A percentile compares a stretch with the other conserved stretches of the same genome.
Conservation (phyloP, 2,888 invertebrate genomes). For the Norana najaformis region DNA sequence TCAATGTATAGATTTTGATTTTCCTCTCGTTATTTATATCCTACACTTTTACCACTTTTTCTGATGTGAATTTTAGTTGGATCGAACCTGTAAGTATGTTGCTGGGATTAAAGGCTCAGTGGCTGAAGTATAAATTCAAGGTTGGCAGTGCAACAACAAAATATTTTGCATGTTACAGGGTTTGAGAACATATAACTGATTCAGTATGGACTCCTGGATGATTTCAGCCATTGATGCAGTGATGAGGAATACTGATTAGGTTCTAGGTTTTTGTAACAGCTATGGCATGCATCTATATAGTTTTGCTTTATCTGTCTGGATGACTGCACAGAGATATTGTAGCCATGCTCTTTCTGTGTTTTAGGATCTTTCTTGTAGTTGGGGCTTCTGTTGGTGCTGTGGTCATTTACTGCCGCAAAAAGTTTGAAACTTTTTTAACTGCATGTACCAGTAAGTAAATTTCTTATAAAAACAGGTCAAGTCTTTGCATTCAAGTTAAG, state of each 20-base stretch:
- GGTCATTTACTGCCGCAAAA: neutral
- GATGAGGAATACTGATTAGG: neutral
- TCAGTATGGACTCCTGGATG: neutral
- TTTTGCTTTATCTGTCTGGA: neutral
- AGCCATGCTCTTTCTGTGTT: neutral
- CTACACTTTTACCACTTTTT: no score
- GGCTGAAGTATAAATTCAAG: no score
- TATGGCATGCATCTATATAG: neutral
- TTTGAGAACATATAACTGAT: neutral
- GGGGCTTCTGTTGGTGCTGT: neutral
- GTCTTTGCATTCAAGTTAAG: neutral
- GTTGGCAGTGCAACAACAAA: no score
- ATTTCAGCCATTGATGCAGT: neutral
- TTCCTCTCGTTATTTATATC: no score
- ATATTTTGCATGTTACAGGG: neutral
- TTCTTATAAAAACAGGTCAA: neutral
- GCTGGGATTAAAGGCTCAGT: no score
- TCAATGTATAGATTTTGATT: no score
- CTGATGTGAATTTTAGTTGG: no score
- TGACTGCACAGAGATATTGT: neutral
- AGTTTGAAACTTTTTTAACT: neutral
- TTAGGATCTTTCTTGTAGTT: neutral
- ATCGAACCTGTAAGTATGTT: no score
- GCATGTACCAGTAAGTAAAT: neutral
- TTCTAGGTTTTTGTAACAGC: neutral